phyloP scores from a whole-genome alignment of 2,797 vertebrate genomes.

The Glyptemys insculpta region DNA sequence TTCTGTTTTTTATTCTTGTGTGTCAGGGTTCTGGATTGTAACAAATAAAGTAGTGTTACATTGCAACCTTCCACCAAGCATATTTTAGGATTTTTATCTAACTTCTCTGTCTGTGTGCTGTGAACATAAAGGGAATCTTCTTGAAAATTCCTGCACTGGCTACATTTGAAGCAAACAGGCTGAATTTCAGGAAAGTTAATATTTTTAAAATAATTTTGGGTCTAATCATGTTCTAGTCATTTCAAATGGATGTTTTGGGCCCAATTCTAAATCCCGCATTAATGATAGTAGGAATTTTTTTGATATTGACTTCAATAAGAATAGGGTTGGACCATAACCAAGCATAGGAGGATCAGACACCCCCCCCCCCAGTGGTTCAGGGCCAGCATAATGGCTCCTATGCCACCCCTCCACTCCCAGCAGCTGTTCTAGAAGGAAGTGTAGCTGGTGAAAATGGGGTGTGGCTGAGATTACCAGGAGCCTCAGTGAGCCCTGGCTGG shows the following conservation, averaged over 20 bases:
- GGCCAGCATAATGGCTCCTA: neutral
- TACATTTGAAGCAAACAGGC: neutral
- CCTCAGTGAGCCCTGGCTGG: neutral
- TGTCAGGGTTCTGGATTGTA: too few species aligned
- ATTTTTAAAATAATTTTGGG: neutral
- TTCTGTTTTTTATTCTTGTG: too few species aligned
- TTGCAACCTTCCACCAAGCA: too few species aligned
- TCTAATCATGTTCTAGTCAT: neutral
- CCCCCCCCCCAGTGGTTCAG: neutral
- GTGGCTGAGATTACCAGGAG: neutral
- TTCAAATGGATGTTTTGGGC: neutral
- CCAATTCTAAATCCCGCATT: neutral
- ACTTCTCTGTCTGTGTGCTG: too few species aligned
- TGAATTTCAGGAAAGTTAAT: neutral
- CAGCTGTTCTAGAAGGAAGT: neutral
- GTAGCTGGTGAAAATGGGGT: neutral
- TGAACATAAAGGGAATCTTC: neutral
- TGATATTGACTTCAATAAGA: neutral
- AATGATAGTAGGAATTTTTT: neutral
- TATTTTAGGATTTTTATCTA: too few species aligned
- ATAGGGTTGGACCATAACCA: neutral
- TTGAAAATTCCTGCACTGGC: neutral
- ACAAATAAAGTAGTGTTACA: too few species aligned
- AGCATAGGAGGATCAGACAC: neutral
- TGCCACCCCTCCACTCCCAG: neutral